Evolutionary conservation across 1,140 invertebrate genomes (phyloP).

Genomic region (Branchinecta lindahli): DNA sequence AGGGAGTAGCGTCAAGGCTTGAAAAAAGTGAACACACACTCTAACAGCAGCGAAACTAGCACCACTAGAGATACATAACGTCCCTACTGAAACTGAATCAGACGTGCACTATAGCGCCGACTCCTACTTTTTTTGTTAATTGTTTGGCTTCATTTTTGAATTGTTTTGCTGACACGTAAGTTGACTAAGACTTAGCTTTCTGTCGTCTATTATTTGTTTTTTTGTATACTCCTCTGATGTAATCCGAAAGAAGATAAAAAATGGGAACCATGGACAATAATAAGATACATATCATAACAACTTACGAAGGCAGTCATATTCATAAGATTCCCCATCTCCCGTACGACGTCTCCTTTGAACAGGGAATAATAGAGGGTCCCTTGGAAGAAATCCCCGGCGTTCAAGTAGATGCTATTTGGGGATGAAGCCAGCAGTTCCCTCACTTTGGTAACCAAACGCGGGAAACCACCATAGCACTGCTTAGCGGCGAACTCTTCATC

Average conservation of each 20-base stretch:
- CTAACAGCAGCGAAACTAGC: too few species aligned
- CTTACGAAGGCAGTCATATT: background rate
- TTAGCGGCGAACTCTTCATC: slow-evolving; percentile 28
- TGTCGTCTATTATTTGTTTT: too few species aligned
- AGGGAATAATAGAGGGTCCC: slow-evolving; percentile 39
- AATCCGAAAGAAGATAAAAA: background rate
- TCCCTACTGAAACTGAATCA: too few species aligned
- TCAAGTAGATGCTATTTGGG: slow-evolving; percentile 55
- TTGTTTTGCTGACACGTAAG: too few species aligned
- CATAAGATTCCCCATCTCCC: background rate
- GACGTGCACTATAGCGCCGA: too few species aligned
- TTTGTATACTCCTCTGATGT: too few species aligned
- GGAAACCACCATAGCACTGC: slow-evolving; percentile 67
- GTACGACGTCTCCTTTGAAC: background rate
- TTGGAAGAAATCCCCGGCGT: slow-evolving; percentile 78
- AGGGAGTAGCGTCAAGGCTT: too few species aligned
- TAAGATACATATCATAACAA: background rate
- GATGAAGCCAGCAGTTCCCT: slow-evolving; percentile 38
- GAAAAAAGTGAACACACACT: too few species aligned
- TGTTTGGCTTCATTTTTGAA: too few species aligned
- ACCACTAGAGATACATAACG: too few species aligned
- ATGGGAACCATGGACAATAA: background rate
- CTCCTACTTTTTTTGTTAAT: too few species aligned
- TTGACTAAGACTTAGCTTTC: too few species aligned
- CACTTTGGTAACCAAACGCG: slow-evolving; percentile 48